phyloP scores from a whole-genome alignment of 2,888 invertebrate species.

The Torymus aiolomorphi region DNA sequence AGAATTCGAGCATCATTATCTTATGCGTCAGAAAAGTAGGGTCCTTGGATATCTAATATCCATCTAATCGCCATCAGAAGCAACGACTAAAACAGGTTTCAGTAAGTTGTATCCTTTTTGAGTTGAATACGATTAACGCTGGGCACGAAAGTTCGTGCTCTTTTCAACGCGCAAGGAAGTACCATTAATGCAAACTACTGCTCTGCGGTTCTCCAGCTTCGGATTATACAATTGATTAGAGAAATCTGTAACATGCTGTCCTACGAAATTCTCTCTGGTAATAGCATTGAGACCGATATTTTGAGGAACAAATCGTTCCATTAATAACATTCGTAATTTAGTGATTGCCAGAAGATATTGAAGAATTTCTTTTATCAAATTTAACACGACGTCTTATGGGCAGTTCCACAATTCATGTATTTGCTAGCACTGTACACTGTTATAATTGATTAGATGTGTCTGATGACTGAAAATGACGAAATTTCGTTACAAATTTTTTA shows the following conservation, averaged over 20 bases:
- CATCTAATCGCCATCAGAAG: not conserved
- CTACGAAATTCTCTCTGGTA: too few relatives aligned
- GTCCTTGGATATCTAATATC: not conserved
- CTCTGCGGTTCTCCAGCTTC: not conserved
- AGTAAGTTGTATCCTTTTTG: not conserved
- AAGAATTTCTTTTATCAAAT: too few relatives aligned
- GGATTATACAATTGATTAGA: not conserved
- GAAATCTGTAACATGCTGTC: too few relatives aligned
- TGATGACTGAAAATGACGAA: too few relatives aligned
- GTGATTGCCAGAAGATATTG: too few relatives aligned
- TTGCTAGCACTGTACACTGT: too few relatives aligned
- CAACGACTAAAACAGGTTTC: too few relatives aligned
- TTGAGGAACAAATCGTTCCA: not conserved
- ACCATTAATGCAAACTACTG: not conserved
- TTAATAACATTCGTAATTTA: not conserved
- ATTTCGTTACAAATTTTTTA: too few relatives aligned
- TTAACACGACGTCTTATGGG: too few relatives aligned
- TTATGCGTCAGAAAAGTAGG: not conserved
- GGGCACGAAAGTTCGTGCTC: not conserved
- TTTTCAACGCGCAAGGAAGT: not conserved
- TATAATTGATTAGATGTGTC: too few relatives aligned
- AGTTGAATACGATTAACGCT: not conserved
- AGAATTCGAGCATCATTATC: not conserved
- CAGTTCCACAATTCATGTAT: too few relatives aligned
- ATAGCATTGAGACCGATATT: not conserved